Evolutionary conservation across 2,888 invertebrate species (phyloP).

Genomic region (Callosobruchus maculatus): DNA sequence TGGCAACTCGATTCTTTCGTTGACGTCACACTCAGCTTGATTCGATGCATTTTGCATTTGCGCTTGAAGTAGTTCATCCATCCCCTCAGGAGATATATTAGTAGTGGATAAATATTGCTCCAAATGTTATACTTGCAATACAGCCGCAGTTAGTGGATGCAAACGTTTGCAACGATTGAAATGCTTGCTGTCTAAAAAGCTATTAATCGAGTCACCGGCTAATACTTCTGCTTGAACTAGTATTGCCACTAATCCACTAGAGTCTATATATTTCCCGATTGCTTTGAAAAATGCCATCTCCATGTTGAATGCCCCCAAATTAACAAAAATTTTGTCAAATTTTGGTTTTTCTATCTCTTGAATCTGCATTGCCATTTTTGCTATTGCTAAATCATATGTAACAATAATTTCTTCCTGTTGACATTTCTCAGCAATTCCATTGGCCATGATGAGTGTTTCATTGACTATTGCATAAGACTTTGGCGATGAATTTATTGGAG

Average conservation of each 20-base stretch:
- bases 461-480: slow-evolving; percentile 9
- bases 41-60: slow-evolving; percentile 13
- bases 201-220: slow-evolving; percentile 34
- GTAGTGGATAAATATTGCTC: slow-evolving; percentile 12
- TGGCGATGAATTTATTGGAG: slow-evolving; percentile 12
- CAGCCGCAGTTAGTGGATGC: slow-evolving; percentile 9
- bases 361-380: slow-evolving; percentile 29
- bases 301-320: slow-evolving; percentile 14
- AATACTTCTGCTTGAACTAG: slow-evolving; percentile 34
- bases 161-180: slow-evolving; percentile 4
- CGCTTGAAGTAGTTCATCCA: slow-evolving; percentile 10
- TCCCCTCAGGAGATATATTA: slow-evolving; percentile 7
- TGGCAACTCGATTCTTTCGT: slow-evolving; percentile 15
- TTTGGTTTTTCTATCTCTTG: slow-evolving; percentile 28
- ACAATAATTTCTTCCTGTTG: slow-evolving; percentile 5
- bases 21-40: slow-evolving; percentile 6
- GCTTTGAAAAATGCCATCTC: slow-evolving; percentile 32
- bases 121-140: slow-evolving; percentile 12
- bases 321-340: slow-evolving; percentile 27
- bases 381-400: slow-evolving; percentile 32
- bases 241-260: slow-evolving; percentile 33
- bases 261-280: slow-evolving; percentile 37
- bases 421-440: slow-evolving; percentile 11
- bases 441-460: slow-evolving; percentile 9
- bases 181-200: slow-evolving; percentile 35